Conservation (phyloP, 1,140 invertebrate species). For the Geopemphigus sp. region DNA sequence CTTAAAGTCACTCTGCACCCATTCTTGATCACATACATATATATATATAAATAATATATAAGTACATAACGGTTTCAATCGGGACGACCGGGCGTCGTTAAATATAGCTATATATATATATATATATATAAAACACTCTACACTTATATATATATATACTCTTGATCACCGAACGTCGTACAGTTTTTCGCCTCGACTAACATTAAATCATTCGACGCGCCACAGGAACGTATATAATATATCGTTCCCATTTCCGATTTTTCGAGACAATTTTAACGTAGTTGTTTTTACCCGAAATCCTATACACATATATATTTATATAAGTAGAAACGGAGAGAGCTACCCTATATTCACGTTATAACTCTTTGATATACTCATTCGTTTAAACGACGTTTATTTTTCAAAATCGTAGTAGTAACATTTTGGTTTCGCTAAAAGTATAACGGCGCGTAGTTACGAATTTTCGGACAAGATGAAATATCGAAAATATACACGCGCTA, state of each 20-base stretch:
- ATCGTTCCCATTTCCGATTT: conserved; percentile 25
- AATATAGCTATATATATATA: not conserved
- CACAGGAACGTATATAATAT: not conserved
- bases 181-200: not conserved
- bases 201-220: not conserved
- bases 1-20: no score
- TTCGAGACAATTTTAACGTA: conserved; percentile 6
- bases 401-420: not conserved
- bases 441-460: not conserved
- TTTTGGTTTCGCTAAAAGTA: conserved; percentile 13
- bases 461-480: not conserved
- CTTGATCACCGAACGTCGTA: no score
- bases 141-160: no score
- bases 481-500: not conserved
- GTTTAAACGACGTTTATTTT: conserved; percentile 5
- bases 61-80: no score
- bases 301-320: not conserved
- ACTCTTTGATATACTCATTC: not conserved
- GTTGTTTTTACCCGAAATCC: not conserved
- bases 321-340: no score
- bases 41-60: no score
- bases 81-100: no score
- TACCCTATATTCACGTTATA: not conserved
- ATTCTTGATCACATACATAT: no score
- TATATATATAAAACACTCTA: no score